Percentiles rank a stretch among this genome's conserved stretches.
Evolutionary conservation across 2,888 invertebrate genomes (phyloP).

Genomic region (Oscheius myriophilus): DNA sequence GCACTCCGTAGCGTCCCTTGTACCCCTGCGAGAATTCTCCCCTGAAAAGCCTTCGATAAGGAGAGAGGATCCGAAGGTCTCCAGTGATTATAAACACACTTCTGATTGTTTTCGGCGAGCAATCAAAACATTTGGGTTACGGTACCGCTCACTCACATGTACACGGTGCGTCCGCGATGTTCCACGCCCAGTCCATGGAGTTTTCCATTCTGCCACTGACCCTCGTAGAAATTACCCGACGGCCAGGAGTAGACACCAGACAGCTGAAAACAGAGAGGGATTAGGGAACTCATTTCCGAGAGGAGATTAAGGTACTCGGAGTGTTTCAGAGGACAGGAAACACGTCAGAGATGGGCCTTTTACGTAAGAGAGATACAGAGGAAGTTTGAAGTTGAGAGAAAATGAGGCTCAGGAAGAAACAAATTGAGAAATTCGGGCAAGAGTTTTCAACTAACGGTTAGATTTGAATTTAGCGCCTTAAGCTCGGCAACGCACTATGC

Average conservation of each 20-base stretch:
- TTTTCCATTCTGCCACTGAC: conserved; percentile 99
- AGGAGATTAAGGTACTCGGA: background rate
- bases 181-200: conserved; percentile 97
- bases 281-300: conserved; percentile 1
- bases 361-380: too few relatives aligned
- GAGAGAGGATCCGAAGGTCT: background rate
- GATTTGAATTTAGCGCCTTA: too few relatives aligned
- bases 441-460: too few relatives aligned
- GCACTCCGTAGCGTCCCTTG: conserved; percentile 96
- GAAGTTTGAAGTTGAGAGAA: too few relatives aligned
- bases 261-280: conserved; percentile 53
- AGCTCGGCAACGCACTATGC: too few relatives aligned
- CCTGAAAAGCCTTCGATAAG: conserved; percentile 74
- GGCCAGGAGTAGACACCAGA: conserved; percentile 82
- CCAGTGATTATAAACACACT: background rate
- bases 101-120: too few relatives aligned
- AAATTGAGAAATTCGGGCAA: too few relatives aligned
- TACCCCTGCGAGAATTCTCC: conserved; percentile 78
- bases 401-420: too few relatives aligned
- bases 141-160: conserved; percentile 12
- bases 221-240: conserved; percentile 73
- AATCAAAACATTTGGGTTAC: too few relatives aligned
- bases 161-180: conserved; percentile 83
- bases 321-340: background rate
- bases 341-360: background rate